A percentile compares a stretch with the other conserved stretches of the same genome.
phyloP scores from a whole-genome alignment of 2,797 vertebrate genomes.

The Chromobotia macracanthus region DNA sequence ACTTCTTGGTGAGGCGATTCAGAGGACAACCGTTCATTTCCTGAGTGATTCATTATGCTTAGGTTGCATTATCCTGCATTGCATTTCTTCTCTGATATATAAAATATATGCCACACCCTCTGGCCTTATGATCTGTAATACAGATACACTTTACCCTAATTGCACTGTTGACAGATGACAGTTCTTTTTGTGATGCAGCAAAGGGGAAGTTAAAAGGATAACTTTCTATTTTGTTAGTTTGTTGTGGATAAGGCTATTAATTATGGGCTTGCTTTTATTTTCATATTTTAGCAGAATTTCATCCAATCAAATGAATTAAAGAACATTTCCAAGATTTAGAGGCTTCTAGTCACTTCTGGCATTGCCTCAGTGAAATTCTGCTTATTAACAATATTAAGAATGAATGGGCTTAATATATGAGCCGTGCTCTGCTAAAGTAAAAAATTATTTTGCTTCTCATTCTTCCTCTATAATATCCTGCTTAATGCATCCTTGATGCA shows the following conservation, averaged over 20 bases:
- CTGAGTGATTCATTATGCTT: slow-evolving; percentile 84
- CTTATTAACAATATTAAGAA: background rate
- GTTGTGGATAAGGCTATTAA: background rate
- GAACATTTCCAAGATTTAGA: background rate
- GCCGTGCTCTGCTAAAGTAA: background rate
- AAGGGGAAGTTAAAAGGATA: background rate
- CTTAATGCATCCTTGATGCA: too few relatives aligned
- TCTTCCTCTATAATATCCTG: background rate
- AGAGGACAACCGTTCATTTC: slow-evolving; percentile 84
- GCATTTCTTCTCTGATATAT: slow-evolving; percentile 65
- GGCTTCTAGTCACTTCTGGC: background rate
- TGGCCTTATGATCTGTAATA: slow-evolving; percentile 59
- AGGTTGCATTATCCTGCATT: slow-evolving; percentile 74
- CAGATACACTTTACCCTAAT: slow-evolving; percentile 38
- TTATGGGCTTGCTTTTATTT: background rate
- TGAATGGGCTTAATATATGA: background rate
- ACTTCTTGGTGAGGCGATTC: slow-evolving; percentile 78
- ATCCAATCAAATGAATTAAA: background rate
- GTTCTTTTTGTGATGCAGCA: background rate
- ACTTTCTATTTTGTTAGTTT: background rate
- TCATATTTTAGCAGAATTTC: background rate
- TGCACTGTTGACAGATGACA: slow-evolving; percentile 14
- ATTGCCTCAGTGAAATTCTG: background rate
- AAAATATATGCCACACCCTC: slow-evolving; percentile 60
- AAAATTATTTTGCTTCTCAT: background rate